Evolutionary conservation across 2,797 vertebrate genomes (phyloP).

Genomic region (Odontamblyopus rebecca): DNA sequence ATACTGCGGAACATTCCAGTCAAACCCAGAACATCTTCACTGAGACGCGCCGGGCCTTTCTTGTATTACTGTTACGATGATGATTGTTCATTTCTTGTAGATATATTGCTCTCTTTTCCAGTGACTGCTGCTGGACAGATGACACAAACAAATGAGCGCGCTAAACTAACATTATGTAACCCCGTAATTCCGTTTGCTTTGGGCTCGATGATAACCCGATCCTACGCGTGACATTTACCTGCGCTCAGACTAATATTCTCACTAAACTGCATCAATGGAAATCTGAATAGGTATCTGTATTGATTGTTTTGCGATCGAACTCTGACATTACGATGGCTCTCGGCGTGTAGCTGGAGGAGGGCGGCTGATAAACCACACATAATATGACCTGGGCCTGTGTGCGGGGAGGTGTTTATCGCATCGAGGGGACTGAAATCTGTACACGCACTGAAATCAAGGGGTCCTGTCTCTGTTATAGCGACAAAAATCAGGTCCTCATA

Average conservation of each 20-base stretch:
- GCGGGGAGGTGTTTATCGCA: background rate
- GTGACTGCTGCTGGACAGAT: too few species aligned
- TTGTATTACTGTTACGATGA: too few species aligned
- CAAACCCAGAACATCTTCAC: too few species aligned
- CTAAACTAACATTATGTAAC: background rate
- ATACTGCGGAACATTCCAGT: too few species aligned
- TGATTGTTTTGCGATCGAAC: conserved; percentile 55
- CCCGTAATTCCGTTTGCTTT: conserved; percentile 2
- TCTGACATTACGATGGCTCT: conserved; percentile 70
- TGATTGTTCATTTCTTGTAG: too few species aligned
- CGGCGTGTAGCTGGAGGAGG: conserved; percentile 47
- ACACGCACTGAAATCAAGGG: too few species aligned
- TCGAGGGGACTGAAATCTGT: too few species aligned
- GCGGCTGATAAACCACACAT: conserved; percentile 66
- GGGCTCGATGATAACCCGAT: conserved; percentile 41
- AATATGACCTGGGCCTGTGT: conserved; percentile 40
- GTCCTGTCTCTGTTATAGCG: too few species aligned
- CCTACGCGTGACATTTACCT: conserved; percentile 68
- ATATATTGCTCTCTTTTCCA: too few species aligned
- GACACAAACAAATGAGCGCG: background rate
- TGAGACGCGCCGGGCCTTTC: too few species aligned
- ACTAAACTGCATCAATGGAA: conserved; percentile 62
- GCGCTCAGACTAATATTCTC: conserved; percentile 53
- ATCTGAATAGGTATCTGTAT: conserved; percentile 62
- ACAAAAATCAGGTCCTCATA: too few species aligned